A percentile compares a stretch with the other conserved stretches of the same genome.
Evolutionary conservation across 2,113 vertebrate species (phyloP).

Genomic region (Rhynchopsitta pachyrhyncha): DNA sequence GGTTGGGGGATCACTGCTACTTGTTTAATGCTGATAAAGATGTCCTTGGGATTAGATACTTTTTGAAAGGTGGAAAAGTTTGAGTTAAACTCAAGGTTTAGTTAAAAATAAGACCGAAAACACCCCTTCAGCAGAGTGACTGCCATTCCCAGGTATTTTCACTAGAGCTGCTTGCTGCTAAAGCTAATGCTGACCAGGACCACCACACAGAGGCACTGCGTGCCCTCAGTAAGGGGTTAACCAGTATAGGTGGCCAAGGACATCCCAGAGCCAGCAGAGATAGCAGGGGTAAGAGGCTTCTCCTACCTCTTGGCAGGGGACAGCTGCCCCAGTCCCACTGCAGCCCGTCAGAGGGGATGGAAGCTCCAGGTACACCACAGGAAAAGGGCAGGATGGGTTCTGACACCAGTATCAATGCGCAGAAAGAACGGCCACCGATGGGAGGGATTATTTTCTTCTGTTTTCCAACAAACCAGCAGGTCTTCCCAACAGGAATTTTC

Average conservation of each 20-base stretch:
- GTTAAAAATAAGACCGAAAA: background rate
- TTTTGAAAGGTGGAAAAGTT: background rate
- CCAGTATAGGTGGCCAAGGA: background rate
- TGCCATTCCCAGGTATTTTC: background rate
- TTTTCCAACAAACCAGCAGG: background rate
- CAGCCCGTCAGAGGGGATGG: background rate
- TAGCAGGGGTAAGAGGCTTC: background rate
- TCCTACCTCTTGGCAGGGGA: background rate
- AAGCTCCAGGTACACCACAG: background rate
- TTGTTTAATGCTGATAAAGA: background rate
- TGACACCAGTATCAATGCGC: background rate
- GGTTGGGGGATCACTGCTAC: background rate
- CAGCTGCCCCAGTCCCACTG: background rate
- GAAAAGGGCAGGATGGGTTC: background rate
- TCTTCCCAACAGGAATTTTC: background rate
- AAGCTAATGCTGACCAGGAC: background rate
- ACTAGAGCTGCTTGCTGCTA: background rate
- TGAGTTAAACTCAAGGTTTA: background rate
- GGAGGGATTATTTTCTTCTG: background rate
- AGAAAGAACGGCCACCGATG: background rate
- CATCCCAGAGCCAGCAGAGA: background rate
- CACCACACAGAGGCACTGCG: background rate
- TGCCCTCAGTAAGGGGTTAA: background rate
- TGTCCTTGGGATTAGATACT: background rate
- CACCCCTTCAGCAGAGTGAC: background rate